Percentiles rank a stretch among this genome's conserved stretches.
Conservation (phyloP, 2,888 invertebrate species). For the Sphaerophoria taeniata region DNA sequence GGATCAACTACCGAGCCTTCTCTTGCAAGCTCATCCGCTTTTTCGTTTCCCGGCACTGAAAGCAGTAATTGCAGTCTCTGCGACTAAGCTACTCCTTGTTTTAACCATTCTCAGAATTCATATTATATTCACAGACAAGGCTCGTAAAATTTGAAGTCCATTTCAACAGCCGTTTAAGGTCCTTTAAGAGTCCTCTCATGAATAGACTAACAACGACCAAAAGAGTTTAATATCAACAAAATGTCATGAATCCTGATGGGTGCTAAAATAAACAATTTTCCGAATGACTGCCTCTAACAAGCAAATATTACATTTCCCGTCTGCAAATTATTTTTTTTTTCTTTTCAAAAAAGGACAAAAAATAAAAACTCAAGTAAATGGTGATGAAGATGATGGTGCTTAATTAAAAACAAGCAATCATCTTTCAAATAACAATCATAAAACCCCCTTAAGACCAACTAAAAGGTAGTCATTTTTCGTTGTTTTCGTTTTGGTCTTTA, state of each 20-base stretch:
- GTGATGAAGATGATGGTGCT: conserved; percentile 31
- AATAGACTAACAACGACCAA: too few species aligned
- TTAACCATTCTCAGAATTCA: too few species aligned
- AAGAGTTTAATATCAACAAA: not conserved
- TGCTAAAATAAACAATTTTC: conserved; percentile 12
- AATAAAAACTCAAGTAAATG: conserved; percentile 6
- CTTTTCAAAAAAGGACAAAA: not conserved
- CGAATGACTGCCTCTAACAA: not conserved
- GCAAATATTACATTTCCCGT: conserved; percentile 3
- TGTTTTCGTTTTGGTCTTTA: not conserved
- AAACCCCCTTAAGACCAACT: conserved; percentile 32
- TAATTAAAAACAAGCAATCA: conserved; percentile 56
- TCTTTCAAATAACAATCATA: conserved; percentile 39
- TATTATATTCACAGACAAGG: too few species aligned
- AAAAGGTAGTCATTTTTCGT: conserved; percentile 39
- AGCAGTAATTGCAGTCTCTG: too few species aligned
- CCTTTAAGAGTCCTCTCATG: too few species aligned
- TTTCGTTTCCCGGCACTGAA: too few species aligned
- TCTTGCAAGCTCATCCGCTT: too few species aligned
- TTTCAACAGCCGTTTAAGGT: too few species aligned
- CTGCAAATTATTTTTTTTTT: conserved; percentile 12
- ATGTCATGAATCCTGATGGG: not conserved
- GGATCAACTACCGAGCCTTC: too few species aligned
- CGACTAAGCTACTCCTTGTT: too few species aligned
- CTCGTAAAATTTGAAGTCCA: too few species aligned